Conservation (phyloP, 2,113 vertebrate species). For the Gambusia affinis region DNA sequence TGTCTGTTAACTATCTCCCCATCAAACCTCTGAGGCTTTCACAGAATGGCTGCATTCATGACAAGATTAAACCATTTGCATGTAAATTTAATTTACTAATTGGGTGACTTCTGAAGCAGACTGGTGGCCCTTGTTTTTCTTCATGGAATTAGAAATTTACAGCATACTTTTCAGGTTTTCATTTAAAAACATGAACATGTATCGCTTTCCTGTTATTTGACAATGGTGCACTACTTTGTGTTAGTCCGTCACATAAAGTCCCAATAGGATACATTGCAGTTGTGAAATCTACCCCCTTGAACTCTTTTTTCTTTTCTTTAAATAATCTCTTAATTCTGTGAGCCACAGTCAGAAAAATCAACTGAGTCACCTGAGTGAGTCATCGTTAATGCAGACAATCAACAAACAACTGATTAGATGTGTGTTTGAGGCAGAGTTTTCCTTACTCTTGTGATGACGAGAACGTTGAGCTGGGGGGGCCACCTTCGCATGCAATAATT, state of each 20-base stretch:
- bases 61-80: too few relatives aligned
- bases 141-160: not conserved
- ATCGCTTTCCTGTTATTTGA: not conserved
- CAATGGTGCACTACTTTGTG: not conserved
- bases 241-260: not conserved
- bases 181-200: not conserved
- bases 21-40: too few relatives aligned
- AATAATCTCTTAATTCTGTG: constrained; percentile 35
- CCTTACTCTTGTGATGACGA: not conserved
- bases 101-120: too few relatives aligned
- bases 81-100: too few relatives aligned
- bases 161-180: not conserved
- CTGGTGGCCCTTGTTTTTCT: too few relatives aligned
- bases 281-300: too few relatives aligned
- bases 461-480: not conserved
- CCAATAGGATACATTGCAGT: not conserved
- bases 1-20: too few relatives aligned
- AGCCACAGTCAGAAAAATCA: constrained; percentile 46
- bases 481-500: constrained; percentile 67
- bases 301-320: constrained; percentile 3
- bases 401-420: constrained; percentile 55
- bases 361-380: constrained; percentile 63
- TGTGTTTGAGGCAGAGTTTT: constrained; percentile 62
- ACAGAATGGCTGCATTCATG: too few relatives aligned
- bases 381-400: constrained; percentile 6